Evolutionary conservation across 2,797 vertebrate species (phyloP).

Genomic region (Geotrypetes seraphini): DNA sequence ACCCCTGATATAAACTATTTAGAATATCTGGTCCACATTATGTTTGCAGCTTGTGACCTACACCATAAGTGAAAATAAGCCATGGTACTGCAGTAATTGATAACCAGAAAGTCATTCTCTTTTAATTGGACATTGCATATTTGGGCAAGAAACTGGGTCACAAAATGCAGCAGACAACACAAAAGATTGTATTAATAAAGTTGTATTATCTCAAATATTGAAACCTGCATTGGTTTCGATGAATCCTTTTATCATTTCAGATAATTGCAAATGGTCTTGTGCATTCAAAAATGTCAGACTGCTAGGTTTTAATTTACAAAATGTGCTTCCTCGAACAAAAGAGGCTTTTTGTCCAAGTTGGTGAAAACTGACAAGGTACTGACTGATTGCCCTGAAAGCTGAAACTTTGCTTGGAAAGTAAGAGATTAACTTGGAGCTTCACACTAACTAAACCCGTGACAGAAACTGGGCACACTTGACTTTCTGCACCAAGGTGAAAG

Average conservation of each 20-base stretch:
- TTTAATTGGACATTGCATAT: neutral
- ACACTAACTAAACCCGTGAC: too few relatives aligned
- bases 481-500: too few relatives aligned
- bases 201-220: neutral
- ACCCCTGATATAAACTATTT: too few relatives aligned
- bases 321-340: neutral
- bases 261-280: neutral
- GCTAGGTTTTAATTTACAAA: accelerated
- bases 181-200: neutral
- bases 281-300: too few relatives aligned
- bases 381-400: neutral
- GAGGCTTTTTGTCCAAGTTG: neutral
- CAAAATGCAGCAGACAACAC: neutral
- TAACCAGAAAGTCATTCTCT: accelerated
- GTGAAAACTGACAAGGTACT: neutral
- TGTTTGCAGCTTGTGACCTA: too few relatives aligned
- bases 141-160: neutral
- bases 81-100: neutral
- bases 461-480: too few relatives aligned
- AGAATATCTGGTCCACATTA: too few relatives aligned
- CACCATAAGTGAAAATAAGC: too few relatives aligned
- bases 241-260: neutral
- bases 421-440: too few relatives aligned
- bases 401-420: too few relatives aligned
- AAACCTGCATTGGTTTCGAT: neutral